Evolutionary conservation across 2,113 vertebrate species (phyloP).

Genomic region (Lepus americanus): DNA sequence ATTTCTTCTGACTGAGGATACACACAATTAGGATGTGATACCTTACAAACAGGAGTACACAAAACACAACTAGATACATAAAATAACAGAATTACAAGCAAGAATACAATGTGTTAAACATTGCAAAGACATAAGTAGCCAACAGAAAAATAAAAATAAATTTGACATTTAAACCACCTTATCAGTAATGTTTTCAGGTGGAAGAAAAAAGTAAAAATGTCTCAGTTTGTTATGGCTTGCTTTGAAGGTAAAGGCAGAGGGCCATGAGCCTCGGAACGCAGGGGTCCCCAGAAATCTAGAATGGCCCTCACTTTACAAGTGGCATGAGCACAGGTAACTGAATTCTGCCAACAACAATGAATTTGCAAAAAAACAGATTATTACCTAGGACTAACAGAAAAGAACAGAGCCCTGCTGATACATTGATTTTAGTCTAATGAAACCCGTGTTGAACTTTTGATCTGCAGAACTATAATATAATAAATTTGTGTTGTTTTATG

Average conservation of each 20-base stretch:
- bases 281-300: neutral
- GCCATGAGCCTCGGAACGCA: rapidly evolving
- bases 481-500: neutral
- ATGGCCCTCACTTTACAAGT: neutral
- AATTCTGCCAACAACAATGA: neutral
- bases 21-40: neutral
- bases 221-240: neutral
- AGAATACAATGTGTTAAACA: neutral
- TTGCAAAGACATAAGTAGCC: neutral
- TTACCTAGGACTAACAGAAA: neutral
- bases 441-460: neutral
- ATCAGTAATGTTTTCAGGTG: neutral
- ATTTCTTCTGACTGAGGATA: neutral
- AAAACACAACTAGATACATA: neutral
- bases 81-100: neutral
- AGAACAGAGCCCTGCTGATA: neutral
- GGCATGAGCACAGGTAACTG: neutral
- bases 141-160: neutral
- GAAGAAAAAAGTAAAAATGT: neutral
- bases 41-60: neutral
- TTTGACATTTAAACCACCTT: neutral
- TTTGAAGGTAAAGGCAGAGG: neutral
- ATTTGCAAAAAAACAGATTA: neutral
- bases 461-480: neutral
- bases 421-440: neutral